Evolutionary conservation across 2,888 invertebrate species (phyloP), one percentile per base, ranked within the genome.

Genomic region (Mesorhabditis sp.): DNA sequence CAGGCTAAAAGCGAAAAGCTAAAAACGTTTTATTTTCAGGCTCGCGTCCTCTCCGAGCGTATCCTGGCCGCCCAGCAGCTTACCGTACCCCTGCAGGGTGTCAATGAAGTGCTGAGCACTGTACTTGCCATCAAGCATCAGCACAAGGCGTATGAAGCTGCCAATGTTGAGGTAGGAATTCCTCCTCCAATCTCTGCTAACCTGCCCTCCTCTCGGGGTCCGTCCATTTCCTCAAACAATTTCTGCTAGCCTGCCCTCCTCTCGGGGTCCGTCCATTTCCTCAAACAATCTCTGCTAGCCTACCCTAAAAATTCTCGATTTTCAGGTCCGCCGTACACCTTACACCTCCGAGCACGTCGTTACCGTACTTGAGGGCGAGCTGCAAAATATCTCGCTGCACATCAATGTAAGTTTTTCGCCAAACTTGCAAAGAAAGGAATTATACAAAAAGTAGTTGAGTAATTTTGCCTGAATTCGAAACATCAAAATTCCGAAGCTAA

Each of bases 271-370:
- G 28, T 28, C 28, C 28, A 28, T 28, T 28, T 28, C 28, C 28
- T 28, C 28, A 28, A 28, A 1, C 28, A 28, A 28, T 28, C 28
- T 28, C 28, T 28, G 28, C 28, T 28, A 50, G 7, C 7, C n/a
- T 50, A 2, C 58, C n/a, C n/a, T 50, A 1, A 50, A 50, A 10
- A 50, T n/a, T 50, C n/a, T 13, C 58, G n/a, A 50, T 13, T 44
- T 41, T 61, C 65, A 71, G 68, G 79, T 80, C 6, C 73, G 74
- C 4, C 78, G 78, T 58, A 77, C 78, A 41, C 73, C 74, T 5
- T 73, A 75, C 28, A 70, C 72, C 43, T 78, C 70, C 67, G 78
- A 79, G 43, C 78, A 80, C 65, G 66, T 78, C 15, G 76, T 81
- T 4, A 81, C 79, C 61, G 79, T 81, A 0, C 68, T 79, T 0